Evolutionary conservation across 2,888 invertebrate genomes (phyloP).

Genomic region (Rugalucina vietnamica): DNA sequence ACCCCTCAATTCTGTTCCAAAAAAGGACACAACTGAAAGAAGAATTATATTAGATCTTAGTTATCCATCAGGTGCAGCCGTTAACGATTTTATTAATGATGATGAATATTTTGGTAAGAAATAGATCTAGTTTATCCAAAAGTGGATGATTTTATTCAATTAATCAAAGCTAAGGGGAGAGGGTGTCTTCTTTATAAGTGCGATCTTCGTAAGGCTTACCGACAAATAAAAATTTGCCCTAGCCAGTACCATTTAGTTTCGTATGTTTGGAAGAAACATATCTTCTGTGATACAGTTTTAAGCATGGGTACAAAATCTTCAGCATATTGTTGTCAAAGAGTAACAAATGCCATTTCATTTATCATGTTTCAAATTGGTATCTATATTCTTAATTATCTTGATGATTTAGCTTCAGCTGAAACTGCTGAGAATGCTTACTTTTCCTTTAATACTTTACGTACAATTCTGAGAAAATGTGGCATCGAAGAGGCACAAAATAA

Average conservation of each 20-base stretch:
- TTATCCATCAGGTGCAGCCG: neutral
- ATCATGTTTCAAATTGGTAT: neutral
- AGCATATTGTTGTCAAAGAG: neutral
- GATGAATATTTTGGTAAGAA: neutral
- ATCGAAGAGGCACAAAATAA: neutral
- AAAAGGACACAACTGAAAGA: neutral
- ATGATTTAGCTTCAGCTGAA: conserved; percentile 6
- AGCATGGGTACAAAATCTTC: neutral
- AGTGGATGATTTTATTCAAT: conserved; percentile 7
- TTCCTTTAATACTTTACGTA: neutral
- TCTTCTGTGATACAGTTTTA: conserved; percentile 9
- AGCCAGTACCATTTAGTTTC: neutral
- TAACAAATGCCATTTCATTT: conserved; percentile 3
- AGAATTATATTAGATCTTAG: conserved; percentile 5
- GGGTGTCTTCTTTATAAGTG: neutral
- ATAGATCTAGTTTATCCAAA: neutral
- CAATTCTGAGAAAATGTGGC: neutral
- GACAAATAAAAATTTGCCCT: neutral
- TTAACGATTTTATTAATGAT: conserved; percentile 6
- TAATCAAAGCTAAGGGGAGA: neutral
- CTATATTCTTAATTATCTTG: neutral
- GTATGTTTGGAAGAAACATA: neutral
- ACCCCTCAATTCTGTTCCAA: conserved; percentile 7
- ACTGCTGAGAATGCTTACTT: neutral
- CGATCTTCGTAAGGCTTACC: neutral